These are phyloP conservation scores for Pediacus dermestoides DNA, from an alignment of 2,888 invertebrate genomes.

Conservation along the genomic window DNA sequence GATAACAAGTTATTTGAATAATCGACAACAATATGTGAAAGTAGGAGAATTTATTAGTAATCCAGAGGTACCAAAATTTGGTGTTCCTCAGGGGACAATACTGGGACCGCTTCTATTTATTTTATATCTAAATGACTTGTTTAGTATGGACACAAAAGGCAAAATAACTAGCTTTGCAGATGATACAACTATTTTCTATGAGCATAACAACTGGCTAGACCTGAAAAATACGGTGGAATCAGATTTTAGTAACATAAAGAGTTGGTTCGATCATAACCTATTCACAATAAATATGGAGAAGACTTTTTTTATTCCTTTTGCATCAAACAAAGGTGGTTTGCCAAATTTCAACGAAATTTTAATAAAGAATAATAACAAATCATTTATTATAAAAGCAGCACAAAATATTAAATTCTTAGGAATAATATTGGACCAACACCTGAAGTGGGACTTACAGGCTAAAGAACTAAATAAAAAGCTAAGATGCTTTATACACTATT, in stretches of 20 bases:
- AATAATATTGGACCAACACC: conserved; percentile 5
- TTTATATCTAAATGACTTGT: conserved; percentile 8
- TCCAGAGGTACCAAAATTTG: conserved; percentile 8
- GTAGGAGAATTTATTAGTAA: conserved; percentile 6
- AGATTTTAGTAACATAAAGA: conserved; percentile 9
- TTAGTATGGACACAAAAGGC: background rate
- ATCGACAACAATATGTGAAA: conserved; percentile 8
- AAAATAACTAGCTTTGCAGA: conserved; percentile 18
- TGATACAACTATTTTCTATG: no score
- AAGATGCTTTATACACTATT: conserved; percentile 6
- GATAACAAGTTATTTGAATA: conserved; percentile 9
- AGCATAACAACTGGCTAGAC: no score
- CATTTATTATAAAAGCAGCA: no score
- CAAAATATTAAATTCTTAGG: conserved; percentile 6
- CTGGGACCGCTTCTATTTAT: conserved; percentile 11
- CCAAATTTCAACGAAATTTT: no score
- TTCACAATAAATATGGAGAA: conserved; percentile 7
- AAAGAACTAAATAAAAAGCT: conserved; percentile 5
- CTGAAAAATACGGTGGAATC: conserved; percentile 7
- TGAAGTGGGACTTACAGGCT: conserved; percentile 10
- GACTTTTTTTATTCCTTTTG: no score
- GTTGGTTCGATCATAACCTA: conserved; percentile 3
- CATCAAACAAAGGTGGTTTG: no score
- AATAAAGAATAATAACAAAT: no score
- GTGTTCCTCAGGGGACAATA: conserved; percentile 16